Conservation (phyloP, 2,797 vertebrate species). For the Macrochelys suwanniensis region DNA sequence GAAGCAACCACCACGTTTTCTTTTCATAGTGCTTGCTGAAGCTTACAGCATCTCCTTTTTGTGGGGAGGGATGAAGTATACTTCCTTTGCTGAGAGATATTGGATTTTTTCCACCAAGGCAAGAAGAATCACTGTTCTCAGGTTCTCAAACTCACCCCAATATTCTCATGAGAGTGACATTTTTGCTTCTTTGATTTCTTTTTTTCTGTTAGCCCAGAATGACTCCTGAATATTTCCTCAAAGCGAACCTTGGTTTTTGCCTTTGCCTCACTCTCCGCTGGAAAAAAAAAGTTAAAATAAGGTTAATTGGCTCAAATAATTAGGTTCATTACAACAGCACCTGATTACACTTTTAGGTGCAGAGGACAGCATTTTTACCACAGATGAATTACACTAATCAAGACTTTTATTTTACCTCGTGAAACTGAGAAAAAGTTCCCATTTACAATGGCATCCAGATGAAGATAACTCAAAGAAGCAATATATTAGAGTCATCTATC, state of each 20-base stretch:
- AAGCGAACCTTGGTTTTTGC: conserved; percentile 91
- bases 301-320: conserved; percentile 8
- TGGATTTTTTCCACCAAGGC: neutral
- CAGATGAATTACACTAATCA: neutral
- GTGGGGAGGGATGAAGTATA: neutral
- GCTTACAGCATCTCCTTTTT: neutral
- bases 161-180: conserved; percentile 79
- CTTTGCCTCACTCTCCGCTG: conserved; percentile 92
- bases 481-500: neutral
- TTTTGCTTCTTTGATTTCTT: conserved; percentile 84
- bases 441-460: neutral
- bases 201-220: conserved; percentile 78
- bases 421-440: neutral
- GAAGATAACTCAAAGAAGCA: neutral
- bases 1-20: neutral
- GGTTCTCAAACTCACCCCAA: conserved; percentile 84
- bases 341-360: neutral
- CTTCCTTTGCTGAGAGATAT: neutral
- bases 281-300: conserved; percentile 51
- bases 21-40: neutral
- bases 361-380: neutral
- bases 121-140: neutral
- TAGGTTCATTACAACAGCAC: neutral
- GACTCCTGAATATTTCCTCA: conserved; percentile 90
- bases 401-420: neutral